Evolutionary conservation across 2,797 vertebrate genomes (phyloP).

Genomic region (Semaprochilodus insignis): DNA sequence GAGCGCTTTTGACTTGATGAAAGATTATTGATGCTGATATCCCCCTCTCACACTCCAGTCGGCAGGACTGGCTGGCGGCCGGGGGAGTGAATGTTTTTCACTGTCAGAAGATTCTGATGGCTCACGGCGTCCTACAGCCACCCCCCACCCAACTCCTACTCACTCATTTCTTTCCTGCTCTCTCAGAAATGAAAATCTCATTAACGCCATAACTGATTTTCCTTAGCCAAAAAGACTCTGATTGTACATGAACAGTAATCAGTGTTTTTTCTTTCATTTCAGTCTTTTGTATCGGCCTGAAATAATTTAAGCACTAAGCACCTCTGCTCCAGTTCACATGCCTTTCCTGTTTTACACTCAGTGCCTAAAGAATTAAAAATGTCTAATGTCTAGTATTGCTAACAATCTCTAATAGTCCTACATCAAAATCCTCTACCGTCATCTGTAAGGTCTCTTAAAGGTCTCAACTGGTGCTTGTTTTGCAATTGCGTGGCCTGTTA

Average conservation of each 20-base stretch:
- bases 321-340: no score
- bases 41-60: slow-evolving; percentile 71
- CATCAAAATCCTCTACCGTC: background rate
- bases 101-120: slow-evolving; percentile 79
- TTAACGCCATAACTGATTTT: slow-evolving; percentile 77
- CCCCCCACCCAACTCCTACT: slow-evolving; percentile 45
- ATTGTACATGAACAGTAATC: slow-evolving; percentile 57
- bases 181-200: slow-evolving; percentile 71
- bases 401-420: no score
- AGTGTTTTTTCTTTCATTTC: slow-evolving; percentile 14
- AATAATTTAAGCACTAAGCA: no score
- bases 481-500: background rate
- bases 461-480: slow-evolving; percentile 3
- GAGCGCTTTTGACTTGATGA: slow-evolving; percentile 77
- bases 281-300: no score
- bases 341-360: no score
- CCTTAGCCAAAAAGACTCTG: slow-evolving; percentile 62
- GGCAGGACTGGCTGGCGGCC: slow-evolving; percentile 73
- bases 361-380: no score
- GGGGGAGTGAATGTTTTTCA: slow-evolving; percentile 76
- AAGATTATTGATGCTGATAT: slow-evolving; percentile 85
- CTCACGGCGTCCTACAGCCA: slow-evolving; percentile 72
- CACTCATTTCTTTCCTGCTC: slow-evolving; percentile 9
- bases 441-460: background rate
- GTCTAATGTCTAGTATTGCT: no score